Evolutionary conservation across 2,113 vertebrate genomes (phyloP), one percentile per base, ranked within the genome.

Genomic region (Speoplatyrhinus poulsoni): DNA sequence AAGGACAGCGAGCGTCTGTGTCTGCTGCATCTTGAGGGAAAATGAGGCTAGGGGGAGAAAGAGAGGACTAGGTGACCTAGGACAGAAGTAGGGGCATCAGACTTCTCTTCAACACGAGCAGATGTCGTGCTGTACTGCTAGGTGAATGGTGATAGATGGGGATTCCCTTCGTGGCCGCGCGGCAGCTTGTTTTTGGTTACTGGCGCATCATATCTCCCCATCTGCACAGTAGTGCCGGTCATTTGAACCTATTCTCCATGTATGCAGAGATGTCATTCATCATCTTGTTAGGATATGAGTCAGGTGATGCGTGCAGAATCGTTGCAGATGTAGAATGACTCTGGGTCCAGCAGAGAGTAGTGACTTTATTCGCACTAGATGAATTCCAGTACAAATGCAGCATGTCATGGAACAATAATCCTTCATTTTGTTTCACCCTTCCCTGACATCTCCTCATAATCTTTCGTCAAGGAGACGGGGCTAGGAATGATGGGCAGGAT

Each of bases 281-380:
- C 72, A 72, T 32, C 60, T 61, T 47, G 4, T 26, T 52, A 32
- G 47, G 61, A 48, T 70, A 70, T 58, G 16, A 75, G 19, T 70
- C 64, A 32, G 65, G 17, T 75, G 50, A 36, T 69, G 62, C 60
- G 36, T 68, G 75, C 72, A 77, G 70, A 76, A 83, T 70, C 73
- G 56, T 8, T 63, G 64, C 9, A 1, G 58, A 67, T 62, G 61
- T 73, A 61, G 68, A 62, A 65, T 79, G 54, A 76, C 71, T 46
- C 64, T 48, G 12, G 62, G n/a, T 58, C 16, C 17, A 33, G 36
- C 52, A 55, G 26, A 12, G 15, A 6, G 19, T 17, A 33, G 67
- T 80, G 81, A 75, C 81, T 77, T 82, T 47, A 70, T 85, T 88
- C 78, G 73, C 46, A 63, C 15, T 4, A 1, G 50, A 72, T 5